Conservation (phyloP, 2,797 vertebrate species). For the Malacoraja senta region DNA sequence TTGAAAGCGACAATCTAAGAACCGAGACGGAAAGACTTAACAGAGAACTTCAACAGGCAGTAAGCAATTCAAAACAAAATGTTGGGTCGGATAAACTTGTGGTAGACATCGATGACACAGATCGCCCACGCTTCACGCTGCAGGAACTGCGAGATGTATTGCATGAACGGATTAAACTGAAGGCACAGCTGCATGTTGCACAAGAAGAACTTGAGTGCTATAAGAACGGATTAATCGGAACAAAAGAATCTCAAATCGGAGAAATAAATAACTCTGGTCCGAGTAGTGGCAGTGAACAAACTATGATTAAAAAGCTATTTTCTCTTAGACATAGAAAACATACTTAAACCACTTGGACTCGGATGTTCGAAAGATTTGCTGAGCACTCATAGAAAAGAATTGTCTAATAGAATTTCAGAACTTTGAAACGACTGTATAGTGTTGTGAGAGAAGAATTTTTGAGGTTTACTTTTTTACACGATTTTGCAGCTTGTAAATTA, state of each 20-base stretch:
- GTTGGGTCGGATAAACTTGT: slow-evolving; percentile 76
- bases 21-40: slow-evolving; percentile 67
- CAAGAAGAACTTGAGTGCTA: slow-evolving; percentile 90
- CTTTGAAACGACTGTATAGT: not conserved
- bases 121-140: slow-evolving; percentile 90
- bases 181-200: slow-evolving; percentile 78
- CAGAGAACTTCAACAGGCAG: slow-evolving; percentile 38
- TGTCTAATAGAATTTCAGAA: not conserved
- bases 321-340: not conserved
- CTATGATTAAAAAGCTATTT: slow-evolving; percentile 63
- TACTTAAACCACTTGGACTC: not conserved
- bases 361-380: not conserved
- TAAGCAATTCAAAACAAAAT: slow-evolving; percentile 48
- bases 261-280: slow-evolving; percentile 54
- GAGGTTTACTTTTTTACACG: not conserved
- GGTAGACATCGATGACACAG: slow-evolving; percentile 81
- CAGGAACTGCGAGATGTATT: slow-evolving; percentile 89
- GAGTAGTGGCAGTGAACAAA: slow-evolving; percentile 57
- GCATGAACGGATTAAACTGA: slow-evolving; percentile 91
- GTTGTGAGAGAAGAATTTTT: not conserved
- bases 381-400: not conserved
- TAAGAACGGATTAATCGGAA: slow-evolving; percentile 76
- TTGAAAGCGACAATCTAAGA: slow-evolving; percentile 78
- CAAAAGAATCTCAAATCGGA: slow-evolving; percentile 57
- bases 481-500: not conserved